phyloP scores from a whole-genome alignment of 2,113 vertebrate species.

The Diadophis punctatus region DNA sequence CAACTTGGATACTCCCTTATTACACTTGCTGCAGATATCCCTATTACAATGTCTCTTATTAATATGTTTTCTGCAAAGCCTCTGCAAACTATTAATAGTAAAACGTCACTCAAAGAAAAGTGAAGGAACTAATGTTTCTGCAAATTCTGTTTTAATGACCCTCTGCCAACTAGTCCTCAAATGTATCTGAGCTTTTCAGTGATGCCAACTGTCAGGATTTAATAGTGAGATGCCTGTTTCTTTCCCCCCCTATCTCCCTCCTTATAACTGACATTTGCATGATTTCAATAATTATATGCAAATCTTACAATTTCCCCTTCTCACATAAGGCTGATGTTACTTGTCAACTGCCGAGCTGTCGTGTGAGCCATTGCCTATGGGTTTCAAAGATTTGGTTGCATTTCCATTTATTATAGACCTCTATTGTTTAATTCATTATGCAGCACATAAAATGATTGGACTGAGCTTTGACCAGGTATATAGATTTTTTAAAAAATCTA shows the following conservation, averaged over 20 bases:
- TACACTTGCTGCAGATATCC: slow-evolving; percentile 73
- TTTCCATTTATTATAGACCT: slow-evolving; percentile 80
- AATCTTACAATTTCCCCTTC: slow-evolving; percentile 82
- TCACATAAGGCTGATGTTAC: slow-evolving; percentile 85
- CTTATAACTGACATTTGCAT: slow-evolving; percentile 87
- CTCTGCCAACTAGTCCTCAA: slow-evolving; percentile 83
- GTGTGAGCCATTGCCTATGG: slow-evolving; percentile 77
- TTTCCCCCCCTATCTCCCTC: slow-evolving; percentile 64
- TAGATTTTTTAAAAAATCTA: slow-evolving; percentile 63
- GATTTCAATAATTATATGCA: slow-evolving; percentile 88
- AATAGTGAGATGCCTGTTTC: slow-evolving; percentile 81
- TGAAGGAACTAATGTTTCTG: slow-evolving; percentile 84
- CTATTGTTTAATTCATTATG: slow-evolving; percentile 84
- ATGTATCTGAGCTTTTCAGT: slow-evolving; percentile 83
- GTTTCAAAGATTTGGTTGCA: slow-evolving; percentile 80
- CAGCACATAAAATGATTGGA: slow-evolving; percentile 52
- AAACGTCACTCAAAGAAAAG: slow-evolving; percentile 87
- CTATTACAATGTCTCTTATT: slow-evolving; percentile 79
- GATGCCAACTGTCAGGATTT: slow-evolving; percentile 87
- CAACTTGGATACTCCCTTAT: slow-evolving; percentile 67
- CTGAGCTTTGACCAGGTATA: background rate
- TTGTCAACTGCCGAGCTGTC: slow-evolving; percentile 85
- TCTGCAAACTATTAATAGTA: slow-evolving; percentile 87
- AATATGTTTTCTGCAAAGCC: slow-evolving; percentile 85
- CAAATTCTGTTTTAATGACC: slow-evolving; percentile 89